These are phyloP conservation scores for Asarcornis scutulata DNA, from an alignment of 2,113 vertebrate genomes.

Conservation along the genomic window DNA sequence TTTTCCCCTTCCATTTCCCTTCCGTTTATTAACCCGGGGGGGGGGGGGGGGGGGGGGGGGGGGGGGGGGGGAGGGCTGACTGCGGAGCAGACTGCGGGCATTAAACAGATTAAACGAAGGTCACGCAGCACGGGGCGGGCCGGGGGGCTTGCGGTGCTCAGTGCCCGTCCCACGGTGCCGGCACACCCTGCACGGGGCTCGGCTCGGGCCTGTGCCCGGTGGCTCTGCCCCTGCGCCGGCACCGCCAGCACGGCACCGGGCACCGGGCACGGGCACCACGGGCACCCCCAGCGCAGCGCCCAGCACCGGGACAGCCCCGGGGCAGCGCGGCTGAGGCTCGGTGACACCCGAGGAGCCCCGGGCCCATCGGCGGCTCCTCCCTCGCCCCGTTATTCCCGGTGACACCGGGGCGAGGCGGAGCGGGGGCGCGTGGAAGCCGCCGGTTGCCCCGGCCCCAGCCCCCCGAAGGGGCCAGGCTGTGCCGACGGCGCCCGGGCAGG, in stretches of 20 bases:
- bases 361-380: constrained; percentile 38
- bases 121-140: not conserved
- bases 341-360: not conserved
- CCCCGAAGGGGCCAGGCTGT: not conserved
- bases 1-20: constrained; percentile 16
- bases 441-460: not conserved
- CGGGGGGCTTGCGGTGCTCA: fast-evolving
- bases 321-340: not conserved
- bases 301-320: fast-evolving
- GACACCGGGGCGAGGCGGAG: not conserved
- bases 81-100: constrained; percentile 6
- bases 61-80: not conserved
- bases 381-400: constrained; percentile 68
- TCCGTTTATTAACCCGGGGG: not conserved
- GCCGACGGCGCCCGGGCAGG: not conserved
- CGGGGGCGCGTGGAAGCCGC: fast-evolving
- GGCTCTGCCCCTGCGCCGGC: not conserved
- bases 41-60: not conserved
- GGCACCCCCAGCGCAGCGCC: fast-evolving
- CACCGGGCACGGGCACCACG: fast-evolving
- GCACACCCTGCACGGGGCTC: fast-evolving
- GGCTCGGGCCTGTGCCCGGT: fast-evolving
- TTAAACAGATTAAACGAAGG: constrained; percentile 56
- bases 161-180: fast-evolving
- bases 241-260: not conserved